Base-by-base conservation (phyloP, 1,140 invertebrate genomes). In the Formica exsecta region DNA sequence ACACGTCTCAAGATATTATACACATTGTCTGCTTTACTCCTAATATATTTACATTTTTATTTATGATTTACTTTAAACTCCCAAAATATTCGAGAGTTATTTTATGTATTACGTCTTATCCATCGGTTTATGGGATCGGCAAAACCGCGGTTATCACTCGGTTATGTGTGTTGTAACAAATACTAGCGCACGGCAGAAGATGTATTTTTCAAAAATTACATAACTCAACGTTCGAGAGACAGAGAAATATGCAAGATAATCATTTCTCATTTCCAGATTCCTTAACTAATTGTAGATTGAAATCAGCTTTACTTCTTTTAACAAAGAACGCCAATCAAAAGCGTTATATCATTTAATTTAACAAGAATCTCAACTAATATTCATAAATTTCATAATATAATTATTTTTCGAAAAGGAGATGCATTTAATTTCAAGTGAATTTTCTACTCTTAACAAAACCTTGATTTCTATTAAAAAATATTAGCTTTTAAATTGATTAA, bases 41-140 rank as follows among this genome's bases (percentile, higher is more conserved):
- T 74, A 74, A 73, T 38, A 44, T 83, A 83, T 83, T 83, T 83
- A 83, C 79, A 83, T 22, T 32, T 81, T 81, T 65, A 16, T 36
- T 48, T 51, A 51, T 19, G 48, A 51, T 51, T 11, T 80, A 79
- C 22, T 38, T 68, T n/a, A 19, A 70, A 51, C 38, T 66, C 48
- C 19, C 32, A 19, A n/a, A 51, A 51, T 13, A 51, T 5, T 59
- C 66, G 54, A 61, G 54, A 73, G 13, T 65, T 51, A 16, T 7
- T 44, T 41, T 66, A 19, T 48, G 22, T 13, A 70, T 51, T 29
- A 41, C 38, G 16, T 29, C 25, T 61, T 70, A 16, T 48, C 13
- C 19, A 25, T 64, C 44, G 57, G 38, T 59, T 22, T 61, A 44
- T 70, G n/a, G 8, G 38, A 71, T 81, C 51, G 44, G n/a, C 38